Evolutionary conservation across 2,113 vertebrate species (phyloP).

Genomic region (Centropus bengalensis): DNA sequence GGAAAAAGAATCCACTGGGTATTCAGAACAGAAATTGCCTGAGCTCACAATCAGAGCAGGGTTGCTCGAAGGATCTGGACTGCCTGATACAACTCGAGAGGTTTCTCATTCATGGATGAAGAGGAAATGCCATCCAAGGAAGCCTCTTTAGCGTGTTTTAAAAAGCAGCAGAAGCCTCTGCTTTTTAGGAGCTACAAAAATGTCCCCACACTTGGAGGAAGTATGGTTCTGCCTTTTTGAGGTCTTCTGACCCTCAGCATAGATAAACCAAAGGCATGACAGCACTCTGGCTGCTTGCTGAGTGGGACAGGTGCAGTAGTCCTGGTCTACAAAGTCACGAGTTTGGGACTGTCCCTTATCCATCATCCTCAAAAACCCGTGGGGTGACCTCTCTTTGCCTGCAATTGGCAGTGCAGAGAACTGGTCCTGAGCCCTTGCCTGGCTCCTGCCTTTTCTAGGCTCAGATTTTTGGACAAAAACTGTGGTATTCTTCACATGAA

Average conservation of each 20-base stretch:
- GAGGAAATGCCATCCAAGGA: background rate
- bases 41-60: background rate
- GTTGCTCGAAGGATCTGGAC: background rate
- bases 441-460: no score
- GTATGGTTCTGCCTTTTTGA: background rate
- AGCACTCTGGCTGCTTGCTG: no score
- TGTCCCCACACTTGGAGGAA: background rate
- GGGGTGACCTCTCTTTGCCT: no score
- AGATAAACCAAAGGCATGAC: background rate
- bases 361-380: no score
- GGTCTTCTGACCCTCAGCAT: background rate
- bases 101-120: background rate
- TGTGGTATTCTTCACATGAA: no score
- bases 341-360: no score
- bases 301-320: no score
- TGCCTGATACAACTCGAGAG: background rate
- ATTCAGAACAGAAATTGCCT: background rate
- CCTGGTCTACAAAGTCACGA: no score
- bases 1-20: background rate
- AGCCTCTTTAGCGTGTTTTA: background rate
- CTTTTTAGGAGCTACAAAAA: background rate
- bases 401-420: no score
- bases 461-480: no score
- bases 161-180: background rate
- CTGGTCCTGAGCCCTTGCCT: no score